Evolutionary conservation across 2,797 vertebrate genomes (phyloP), one percentile per base, ranked within the genome.

Genomic region (Phylloscopus collybita): DNA sequence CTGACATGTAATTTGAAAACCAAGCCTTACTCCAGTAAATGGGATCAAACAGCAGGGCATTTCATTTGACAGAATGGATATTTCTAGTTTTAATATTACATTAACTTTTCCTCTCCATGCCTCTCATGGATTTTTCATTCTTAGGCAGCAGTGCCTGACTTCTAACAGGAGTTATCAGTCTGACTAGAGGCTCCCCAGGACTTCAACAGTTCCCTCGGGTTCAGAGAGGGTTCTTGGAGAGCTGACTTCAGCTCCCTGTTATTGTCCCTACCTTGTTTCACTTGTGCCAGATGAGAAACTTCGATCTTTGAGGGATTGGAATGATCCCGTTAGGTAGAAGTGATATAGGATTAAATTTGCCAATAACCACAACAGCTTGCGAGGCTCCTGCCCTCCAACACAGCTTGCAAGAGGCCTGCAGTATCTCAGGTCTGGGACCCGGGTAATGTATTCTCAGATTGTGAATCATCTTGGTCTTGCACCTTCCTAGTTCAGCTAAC

Each of bases 1-100:
- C 80, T 94, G 97, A 97, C 97, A 80, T 70, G 76, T 95, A 97
- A 98, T 97, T 97, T 97, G 94, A 96, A 98, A 96, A 54, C 80
- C 72, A 82, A 96, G 92, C 95, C 91, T 97, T 96, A 96, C 94
- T 97, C 83, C 92, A 88, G 94, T 96, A 97, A 98, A 98, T 96
- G 97, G 90, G 96, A 96, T 97, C 96, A 97, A 97, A 96, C 84
- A 95, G 91, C 69, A 73, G 96, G 93, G 92, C 96, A 96, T 94
- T 97, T 97, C 91, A 93, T 88, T 96, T 94, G 94, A 96, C 94
- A 95, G 85, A 95, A 92, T 80, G 81, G 93, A 88, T 92, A 92
- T 94, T 97, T 97, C 95, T 88, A 67, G 79, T 88, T 97, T 96
- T 95, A 96, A 96, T 94, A 71, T 79, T 83, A 59, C 95, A 93